Evolutionary conservation across 2,113 vertebrate genomes (phyloP).

Genomic region (Gasterosteus aculeatus): DNA sequence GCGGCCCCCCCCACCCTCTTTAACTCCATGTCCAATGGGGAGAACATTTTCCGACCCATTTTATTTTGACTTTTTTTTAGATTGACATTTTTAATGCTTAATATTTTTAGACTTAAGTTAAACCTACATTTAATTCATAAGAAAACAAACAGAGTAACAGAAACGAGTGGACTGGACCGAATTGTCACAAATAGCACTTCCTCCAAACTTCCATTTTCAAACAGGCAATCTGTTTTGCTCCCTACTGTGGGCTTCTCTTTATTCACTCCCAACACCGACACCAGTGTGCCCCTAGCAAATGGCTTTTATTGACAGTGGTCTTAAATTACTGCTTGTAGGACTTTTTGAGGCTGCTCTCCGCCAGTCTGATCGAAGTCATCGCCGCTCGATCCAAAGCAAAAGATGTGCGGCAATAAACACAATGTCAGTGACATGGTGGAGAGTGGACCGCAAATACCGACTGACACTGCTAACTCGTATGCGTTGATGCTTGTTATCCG

Average conservation of each 20-base stretch:
- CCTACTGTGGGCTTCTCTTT: neutral
- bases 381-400: neutral
- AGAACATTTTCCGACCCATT: no score
- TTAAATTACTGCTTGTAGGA: neutral
- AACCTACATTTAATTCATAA: no score
- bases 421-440: neutral
- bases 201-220: neutral
- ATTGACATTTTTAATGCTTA: no score
- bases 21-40: neutral
- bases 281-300: neutral
- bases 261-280: neutral
- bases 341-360: neutral
- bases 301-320: neutral
- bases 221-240: neutral
- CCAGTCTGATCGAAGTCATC: neutral
- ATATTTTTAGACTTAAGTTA: no score
- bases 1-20: neutral
- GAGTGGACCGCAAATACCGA: neutral
- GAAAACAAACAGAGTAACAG: no score
- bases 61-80: no score
- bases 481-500: neutral
- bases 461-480: neutral
- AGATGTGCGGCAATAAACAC: neutral
- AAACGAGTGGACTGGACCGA: no score
- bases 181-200: no score